Percentiles rank a stretch among this genome's conserved stretches.
Evolutionary conservation across 2,888 invertebrate genomes (phyloP).

Genomic region (Orthosia cruda): DNA sequence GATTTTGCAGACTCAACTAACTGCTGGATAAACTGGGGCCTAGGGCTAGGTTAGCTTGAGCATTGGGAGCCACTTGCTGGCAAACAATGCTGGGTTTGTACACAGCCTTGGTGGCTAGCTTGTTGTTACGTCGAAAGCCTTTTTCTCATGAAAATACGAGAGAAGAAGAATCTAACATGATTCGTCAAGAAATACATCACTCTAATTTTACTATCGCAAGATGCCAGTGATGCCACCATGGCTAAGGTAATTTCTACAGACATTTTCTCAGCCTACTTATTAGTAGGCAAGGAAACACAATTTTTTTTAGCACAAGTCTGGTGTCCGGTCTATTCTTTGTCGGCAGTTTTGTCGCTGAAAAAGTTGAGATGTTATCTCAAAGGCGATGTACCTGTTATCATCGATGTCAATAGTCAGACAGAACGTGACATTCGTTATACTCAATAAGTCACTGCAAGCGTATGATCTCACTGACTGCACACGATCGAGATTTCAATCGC

Average conservation of each 20-base stretch:
- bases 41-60: too few species aligned
- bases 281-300: background rate
- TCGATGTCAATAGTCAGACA: slow-evolving; percentile 23
- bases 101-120: too few species aligned
- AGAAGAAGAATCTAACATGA: too few species aligned
- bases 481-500: slow-evolving; percentile 37
- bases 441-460: slow-evolving; percentile 19
- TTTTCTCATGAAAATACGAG: too few species aligned
- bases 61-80: too few species aligned
- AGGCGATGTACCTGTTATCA: slow-evolving; percentile 29
- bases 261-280: background rate
- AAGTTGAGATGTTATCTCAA: slow-evolving; percentile 22
- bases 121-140: too few species aligned
- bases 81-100: too few species aligned
- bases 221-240: too few species aligned
- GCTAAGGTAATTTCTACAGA: background rate
- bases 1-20: background rate
- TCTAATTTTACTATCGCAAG: too few species aligned
- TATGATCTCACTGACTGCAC: slow-evolving; percentile 35
- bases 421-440: slow-evolving; percentile 1
- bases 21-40: too few species aligned
- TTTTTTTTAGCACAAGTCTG: background rate
- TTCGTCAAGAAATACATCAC: too few species aligned
- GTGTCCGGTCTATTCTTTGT: slow-evolving; percentile 1
- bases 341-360: slow-evolving; percentile 11